phyloP scores from a whole-genome alignment of 2,888 invertebrate genomes.

The Lysandra bellargus region DNA sequence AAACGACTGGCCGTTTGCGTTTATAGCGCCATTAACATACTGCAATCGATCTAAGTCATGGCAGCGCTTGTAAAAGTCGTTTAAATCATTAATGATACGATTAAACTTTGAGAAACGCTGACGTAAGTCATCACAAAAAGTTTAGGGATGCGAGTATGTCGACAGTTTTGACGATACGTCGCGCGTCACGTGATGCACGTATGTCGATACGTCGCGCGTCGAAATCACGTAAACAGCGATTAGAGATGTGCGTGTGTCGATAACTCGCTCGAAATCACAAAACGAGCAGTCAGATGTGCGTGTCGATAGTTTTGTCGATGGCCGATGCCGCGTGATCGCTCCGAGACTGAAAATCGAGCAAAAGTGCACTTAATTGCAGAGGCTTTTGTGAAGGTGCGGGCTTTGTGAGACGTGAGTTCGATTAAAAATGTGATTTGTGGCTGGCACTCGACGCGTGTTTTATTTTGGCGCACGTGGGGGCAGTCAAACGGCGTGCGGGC shows the following conservation, averaged over 20 bases:
- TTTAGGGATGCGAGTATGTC: slow-evolving; percentile 74
- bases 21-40: slow-evolving; percentile 41
- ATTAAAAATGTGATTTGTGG: slow-evolving; percentile 80
- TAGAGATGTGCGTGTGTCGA: slow-evolving; percentile 66
- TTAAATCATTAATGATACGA: slow-evolving; percentile 67
- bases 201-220: slow-evolving; percentile 62
- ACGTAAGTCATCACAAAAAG: slow-evolving; percentile 73
- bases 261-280: slow-evolving; percentile 45
- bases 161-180: slow-evolving; percentile 57
- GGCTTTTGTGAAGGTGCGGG: slow-evolving; percentile 41
- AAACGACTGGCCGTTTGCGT: slow-evolving; percentile 34
- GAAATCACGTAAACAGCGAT: slow-evolving; percentile 34
- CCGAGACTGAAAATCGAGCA: slow-evolving; percentile 29
- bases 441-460: slow-evolving; percentile 71
- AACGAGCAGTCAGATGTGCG: slow-evolving; percentile 35
- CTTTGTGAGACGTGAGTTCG: slow-evolving; percentile 70
- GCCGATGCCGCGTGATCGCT: slow-evolving; percentile 8
- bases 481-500: slow-evolving; percentile 50
- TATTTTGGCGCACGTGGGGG: slow-evolving; percentile 75
- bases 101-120: slow-evolving; percentile 58
- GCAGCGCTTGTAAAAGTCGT: slow-evolving; percentile 64
- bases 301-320: slow-evolving; percentile 18
- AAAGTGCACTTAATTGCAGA: slow-evolving; percentile 48
- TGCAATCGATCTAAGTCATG: slow-evolving; percentile 69
- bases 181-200: slow-evolving; percentile 48